These are phyloP conservation scores for Zaprionus lineosus DNA, from an alignment of 2,888 invertebrate genomes.

Conservation along the genomic window DNA sequence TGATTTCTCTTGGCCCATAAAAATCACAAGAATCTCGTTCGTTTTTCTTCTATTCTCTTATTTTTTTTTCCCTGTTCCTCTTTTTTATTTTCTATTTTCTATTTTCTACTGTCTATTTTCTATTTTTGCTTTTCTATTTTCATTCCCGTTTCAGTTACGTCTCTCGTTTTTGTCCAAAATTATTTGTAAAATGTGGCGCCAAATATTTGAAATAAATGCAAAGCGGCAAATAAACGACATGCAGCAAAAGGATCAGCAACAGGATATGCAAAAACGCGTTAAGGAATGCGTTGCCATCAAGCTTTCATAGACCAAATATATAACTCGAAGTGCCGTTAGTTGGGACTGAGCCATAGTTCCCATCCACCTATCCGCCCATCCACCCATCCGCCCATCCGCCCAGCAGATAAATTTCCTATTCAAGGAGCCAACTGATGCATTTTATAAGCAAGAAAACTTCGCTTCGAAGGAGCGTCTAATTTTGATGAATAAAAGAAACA, in stretches of 20 bases:
- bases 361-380: no score
- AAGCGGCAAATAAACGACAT: slow-evolving; percentile 65
- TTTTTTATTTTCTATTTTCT: slow-evolving; percentile 8
- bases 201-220: slow-evolving; percentile 73
- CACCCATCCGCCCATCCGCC: no score
- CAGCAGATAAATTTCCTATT: no score
- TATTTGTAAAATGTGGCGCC: slow-evolving; percentile 66
- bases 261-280: slow-evolving; percentile 52
- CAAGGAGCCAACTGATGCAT: no score
- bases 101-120: slow-evolving; percentile 9
- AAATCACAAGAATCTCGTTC: slow-evolving; percentile 50
- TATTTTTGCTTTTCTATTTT: slow-evolving; percentile 32
- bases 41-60: slow-evolving; percentile 22
- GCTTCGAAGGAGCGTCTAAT: no score
- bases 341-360: not conserved
- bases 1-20: slow-evolving; percentile 54
- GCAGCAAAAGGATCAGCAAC: slow-evolving; percentile 40
- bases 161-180: no score
- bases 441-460: no score
- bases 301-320: slow-evolving; percentile 16
- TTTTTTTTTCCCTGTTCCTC: slow-evolving; percentile 21
- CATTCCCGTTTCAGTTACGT: no score
- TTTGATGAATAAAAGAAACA: no score
- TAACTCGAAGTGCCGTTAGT: slow-evolving; percentile 1
- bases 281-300: slow-evolving; percentile 34